Conservation (phyloP, 2,888 invertebrate species). For the Sarcophaga caerulescens region DNA sequence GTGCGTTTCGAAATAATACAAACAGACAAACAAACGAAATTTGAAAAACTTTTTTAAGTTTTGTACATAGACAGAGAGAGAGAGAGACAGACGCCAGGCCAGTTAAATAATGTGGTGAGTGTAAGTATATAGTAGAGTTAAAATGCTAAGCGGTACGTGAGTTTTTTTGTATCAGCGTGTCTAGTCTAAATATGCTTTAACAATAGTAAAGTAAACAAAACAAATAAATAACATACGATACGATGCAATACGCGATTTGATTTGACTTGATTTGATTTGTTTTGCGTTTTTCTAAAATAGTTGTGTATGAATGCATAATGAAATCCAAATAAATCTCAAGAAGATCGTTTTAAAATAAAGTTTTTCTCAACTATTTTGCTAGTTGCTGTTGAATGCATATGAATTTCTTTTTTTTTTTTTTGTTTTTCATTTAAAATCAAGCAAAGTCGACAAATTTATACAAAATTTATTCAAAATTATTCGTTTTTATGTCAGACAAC, state of each 20-base stretch:
- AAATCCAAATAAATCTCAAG: background rate
- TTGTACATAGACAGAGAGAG: too few relatives aligned
- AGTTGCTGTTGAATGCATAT: background rate
- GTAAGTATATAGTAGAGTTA: background rate
- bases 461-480: background rate
- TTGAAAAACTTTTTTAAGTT: too few relatives aligned
- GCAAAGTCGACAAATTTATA: too few relatives aligned
- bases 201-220: conserved; percentile 36
- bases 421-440: background rate
- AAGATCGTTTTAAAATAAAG: background rate
- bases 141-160: background rate
- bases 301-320: background rate
- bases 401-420: background rate
- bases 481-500: conserved; percentile 2
- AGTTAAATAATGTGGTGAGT: conserved; percentile 1
- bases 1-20: background rate
- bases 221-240: conserved; percentile 44
- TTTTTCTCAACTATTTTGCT: too few relatives aligned
- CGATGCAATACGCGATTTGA: too few relatives aligned
- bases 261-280: too few relatives aligned
- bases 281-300: conserved; percentile 15
- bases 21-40: background rate
- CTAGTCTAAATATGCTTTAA: background rate
- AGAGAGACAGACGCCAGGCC: background rate
- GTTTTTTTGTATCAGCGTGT: background rate